A percentile compares a stretch with the other conserved stretches of the same genome.
These are phyloP conservation scores for Metopolophium dirhodum DNA, from an alignment of 1,140 invertebrate genomes.

Conservation along the genomic window DNA sequence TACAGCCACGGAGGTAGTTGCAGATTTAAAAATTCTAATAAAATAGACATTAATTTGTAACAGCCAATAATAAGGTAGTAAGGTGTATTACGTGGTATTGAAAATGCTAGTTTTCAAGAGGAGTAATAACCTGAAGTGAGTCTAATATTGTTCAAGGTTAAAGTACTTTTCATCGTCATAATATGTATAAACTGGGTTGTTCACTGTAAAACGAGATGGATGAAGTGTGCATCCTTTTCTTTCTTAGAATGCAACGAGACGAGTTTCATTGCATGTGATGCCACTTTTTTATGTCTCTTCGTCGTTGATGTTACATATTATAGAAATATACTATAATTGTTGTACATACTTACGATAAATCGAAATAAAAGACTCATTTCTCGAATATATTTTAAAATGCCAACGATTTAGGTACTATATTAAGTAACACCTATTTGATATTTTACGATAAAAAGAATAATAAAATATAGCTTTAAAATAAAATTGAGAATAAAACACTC, in stretches of 20 bases:
- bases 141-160: conserved; percentile 55
- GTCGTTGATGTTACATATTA: conserved; percentile 19
- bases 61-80: not conserved
- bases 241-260: conserved; percentile 54
- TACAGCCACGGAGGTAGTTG: conserved; percentile 56
- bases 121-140: conserved; percentile 59
- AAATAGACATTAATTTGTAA: conserved; percentile 12
- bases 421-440: not conserved
- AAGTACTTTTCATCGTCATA: conserved; percentile 24
- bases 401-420: not conserved
- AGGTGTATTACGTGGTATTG: conserved; percentile 39
- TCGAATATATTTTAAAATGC: not conserved
- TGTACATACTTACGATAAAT: not conserved
- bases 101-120: conserved; percentile 48
- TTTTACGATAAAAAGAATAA: not conserved
- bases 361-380: not conserved
- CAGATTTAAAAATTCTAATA: not conserved
- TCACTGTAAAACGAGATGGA: conserved; percentile 34
- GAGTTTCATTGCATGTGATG: conserved; percentile 46
- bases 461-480: too few relatives aligned
- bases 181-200: conserved; percentile 49
- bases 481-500: too few relatives aligned
- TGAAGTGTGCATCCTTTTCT: conserved; percentile 21
- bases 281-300: conserved; percentile 14
- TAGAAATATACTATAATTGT: not conserved